These are phyloP conservation scores for Microplitis manilae DNA, from an alignment of 2,888 invertebrate genomes.

Conservation along the genomic window DNA sequence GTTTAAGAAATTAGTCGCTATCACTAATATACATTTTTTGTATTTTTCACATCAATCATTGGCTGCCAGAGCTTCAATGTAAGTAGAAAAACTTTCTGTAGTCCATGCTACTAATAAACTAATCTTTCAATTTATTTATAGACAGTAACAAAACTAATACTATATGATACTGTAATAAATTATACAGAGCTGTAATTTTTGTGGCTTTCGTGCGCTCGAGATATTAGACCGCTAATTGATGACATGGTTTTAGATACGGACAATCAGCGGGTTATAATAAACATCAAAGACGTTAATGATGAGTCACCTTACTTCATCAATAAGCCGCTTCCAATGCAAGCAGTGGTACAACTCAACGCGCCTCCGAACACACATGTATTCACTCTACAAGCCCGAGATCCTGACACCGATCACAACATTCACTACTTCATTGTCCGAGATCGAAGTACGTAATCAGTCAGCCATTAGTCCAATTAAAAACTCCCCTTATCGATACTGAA, in stretches of 20 bases:
- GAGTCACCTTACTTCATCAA: slow-evolving; percentile 98
- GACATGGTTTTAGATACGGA: slow-evolving; percentile 84
- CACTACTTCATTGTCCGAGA: slow-evolving; percentile 96
- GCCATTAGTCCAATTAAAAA: not conserved
- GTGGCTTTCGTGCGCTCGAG: no score
- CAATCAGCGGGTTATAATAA: slow-evolving; percentile 94
- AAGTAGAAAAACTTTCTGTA: slow-evolving; percentile 60
- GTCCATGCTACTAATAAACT: not conserved
- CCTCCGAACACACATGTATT: slow-evolving; percentile 96
- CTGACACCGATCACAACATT: slow-evolving; percentile 96
- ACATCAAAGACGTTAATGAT: slow-evolving; percentile 96
- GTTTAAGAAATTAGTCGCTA: not conserved
- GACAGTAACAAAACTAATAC: no score
- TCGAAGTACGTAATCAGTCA: slow-evolving; percentile 74
- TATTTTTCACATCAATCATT: slow-evolving; percentile 61
- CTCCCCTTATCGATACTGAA: not conserved
- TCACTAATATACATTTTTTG: slow-evolving; percentile 39
- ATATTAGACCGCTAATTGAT: not conserved
- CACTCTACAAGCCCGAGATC: slow-evolving; percentile 96
- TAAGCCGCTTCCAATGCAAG: slow-evolving; percentile 96
- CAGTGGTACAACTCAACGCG: slow-evolving; percentile 96
- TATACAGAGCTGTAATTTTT: no score
- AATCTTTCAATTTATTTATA: slow-evolving; percentile 5
- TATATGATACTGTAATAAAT: no score
- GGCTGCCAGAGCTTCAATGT: slow-evolving; percentile 69